These are phyloP conservation scores for Teleiodes luculella DNA, from an alignment of 2,888 invertebrate species.

Conservation along the genomic window DNA sequence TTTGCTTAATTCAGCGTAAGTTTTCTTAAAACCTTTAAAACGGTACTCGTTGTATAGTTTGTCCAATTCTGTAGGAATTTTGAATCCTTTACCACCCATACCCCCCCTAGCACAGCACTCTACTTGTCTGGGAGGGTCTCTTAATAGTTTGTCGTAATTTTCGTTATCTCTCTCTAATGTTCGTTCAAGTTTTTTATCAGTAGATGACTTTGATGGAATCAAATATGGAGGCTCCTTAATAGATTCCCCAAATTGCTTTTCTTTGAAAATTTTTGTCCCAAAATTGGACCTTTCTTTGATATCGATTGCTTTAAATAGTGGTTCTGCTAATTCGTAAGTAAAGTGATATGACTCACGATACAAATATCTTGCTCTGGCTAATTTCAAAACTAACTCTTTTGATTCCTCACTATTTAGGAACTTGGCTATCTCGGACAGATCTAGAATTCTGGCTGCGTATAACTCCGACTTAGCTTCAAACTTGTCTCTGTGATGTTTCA, in stretches of 20 bases:
- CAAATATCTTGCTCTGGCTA: slow-evolving; percentile 30
- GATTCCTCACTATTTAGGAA: slow-evolving; percentile 27
- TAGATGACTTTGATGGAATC: too few relatives aligned
- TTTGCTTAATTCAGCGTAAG: slow-evolving; percentile 44
- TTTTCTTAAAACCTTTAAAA: slow-evolving; percentile 43
- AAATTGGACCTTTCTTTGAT: slow-evolving; percentile 27
- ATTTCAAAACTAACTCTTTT: slow-evolving; percentile 27
- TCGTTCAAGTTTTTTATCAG: too few relatives aligned
- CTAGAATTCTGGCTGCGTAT: slow-evolving; percentile 29
- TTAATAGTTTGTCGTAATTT: too few relatives aligned
- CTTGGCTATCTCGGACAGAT: slow-evolving; percentile 27
- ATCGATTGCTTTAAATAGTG: slow-evolving; percentile 30
- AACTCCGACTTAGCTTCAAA: slow-evolving; percentile 31
- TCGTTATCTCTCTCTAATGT: too few relatives aligned
- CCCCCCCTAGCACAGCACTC: too few relatives aligned
- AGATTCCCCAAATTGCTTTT: slow-evolving; percentile 39
- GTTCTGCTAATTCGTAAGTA: slow-evolving; percentile 29
- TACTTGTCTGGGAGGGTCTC: too few relatives aligned
- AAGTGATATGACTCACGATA: slow-evolving; percentile 22
- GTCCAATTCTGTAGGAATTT: slow-evolving; percentile 36
- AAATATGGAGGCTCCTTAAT: slow-evolving; percentile 37
- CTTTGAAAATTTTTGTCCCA: slow-evolving; percentile 30
- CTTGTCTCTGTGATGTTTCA: slow-evolving; percentile 27
- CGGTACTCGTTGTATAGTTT: slow-evolving; percentile 51
- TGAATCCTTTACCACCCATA: too few relatives aligned